Evolutionary conservation across 2,797 vertebrate species (phyloP).

Genomic region (Florisuga fusca): DNA sequence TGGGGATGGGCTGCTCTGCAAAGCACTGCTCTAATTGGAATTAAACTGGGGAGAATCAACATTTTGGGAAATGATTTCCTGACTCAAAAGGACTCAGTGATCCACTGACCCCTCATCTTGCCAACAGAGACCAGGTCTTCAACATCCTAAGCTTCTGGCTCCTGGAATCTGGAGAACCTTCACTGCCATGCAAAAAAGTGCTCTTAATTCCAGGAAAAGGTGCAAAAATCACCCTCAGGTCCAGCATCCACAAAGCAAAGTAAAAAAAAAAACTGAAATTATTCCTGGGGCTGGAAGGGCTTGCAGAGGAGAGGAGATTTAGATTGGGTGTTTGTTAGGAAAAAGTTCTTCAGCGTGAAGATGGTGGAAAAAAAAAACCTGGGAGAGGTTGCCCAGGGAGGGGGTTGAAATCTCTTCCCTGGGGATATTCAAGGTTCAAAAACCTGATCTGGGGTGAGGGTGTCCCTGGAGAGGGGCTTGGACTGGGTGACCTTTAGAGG

Average conservation of each 20-base stretch:
- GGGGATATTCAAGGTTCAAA: too few species aligned
- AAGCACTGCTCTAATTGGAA: not conserved
- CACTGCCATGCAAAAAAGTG: not conserved
- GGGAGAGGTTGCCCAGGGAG: too few species aligned
- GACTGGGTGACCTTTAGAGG: too few species aligned
- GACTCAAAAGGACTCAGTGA: not conserved
- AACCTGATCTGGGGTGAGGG: too few species aligned
- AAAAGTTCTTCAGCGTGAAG: too few species aligned
- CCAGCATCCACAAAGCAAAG: not conserved
- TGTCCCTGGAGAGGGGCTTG: too few species aligned
- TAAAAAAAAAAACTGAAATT: not conserved
- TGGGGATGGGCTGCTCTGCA: slow-evolving; percentile 5
- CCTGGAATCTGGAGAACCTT: not conserved
- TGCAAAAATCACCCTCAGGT: not conserved
- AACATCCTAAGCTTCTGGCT: not conserved
- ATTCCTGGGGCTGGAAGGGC: not conserved
- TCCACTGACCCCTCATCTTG: accelerated
- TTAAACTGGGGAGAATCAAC: not conserved
- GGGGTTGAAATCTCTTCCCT: too few species aligned
- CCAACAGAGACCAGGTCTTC: not conserved
- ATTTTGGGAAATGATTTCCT: not conserved
- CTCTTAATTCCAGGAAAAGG: not conserved
- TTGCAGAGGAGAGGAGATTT: not conserved
- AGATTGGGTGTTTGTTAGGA: too few species aligned
- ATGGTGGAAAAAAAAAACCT: too few species aligned